These are phyloP conservation scores for Naso thynnoides DNA, from an alignment of 2,797 vertebrate genomes.

Conservation along the genomic window DNA sequence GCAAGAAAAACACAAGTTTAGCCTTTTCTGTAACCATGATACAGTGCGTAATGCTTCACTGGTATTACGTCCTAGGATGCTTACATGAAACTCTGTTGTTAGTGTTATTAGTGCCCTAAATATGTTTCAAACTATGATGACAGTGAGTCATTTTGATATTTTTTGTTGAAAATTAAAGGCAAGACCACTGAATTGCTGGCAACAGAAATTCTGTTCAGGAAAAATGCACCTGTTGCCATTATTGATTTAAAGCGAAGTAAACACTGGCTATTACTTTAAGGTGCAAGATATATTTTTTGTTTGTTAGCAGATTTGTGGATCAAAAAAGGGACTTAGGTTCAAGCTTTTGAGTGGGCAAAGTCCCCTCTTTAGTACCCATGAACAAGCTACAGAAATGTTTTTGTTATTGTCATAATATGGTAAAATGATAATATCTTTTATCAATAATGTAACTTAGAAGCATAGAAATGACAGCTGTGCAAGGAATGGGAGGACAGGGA, in stretches of 20 bases:
- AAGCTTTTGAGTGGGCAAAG: neutral
- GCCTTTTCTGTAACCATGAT: neutral
- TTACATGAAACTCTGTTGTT: neutral
- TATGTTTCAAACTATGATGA: neutral
- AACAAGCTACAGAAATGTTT: neutral
- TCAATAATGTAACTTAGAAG: conserved; percentile 23
- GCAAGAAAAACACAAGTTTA: neutral
- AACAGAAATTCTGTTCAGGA: neutral
- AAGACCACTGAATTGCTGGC: too few relatives aligned
- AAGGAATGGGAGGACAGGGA: conserved; percentile 67
- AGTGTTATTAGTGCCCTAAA: neutral
- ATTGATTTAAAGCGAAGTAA: neutral
- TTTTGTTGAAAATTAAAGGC: neutral
- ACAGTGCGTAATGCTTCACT: neutral
- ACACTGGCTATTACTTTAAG: neutral
- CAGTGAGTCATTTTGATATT: too few relatives aligned
- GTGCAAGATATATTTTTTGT: neutral
- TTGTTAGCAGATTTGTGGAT: neutral
- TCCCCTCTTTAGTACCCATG: neutral
- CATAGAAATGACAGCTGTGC: conserved; percentile 65
- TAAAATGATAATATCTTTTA: conserved; percentile 8
- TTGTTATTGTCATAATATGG: neutral
- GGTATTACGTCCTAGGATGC: neutral
- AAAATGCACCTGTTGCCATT: neutral
- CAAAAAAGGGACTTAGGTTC: neutral